Conservation (phyloP, 2,113 vertebrate genomes). For the Pteruthius melanotis region DNA sequence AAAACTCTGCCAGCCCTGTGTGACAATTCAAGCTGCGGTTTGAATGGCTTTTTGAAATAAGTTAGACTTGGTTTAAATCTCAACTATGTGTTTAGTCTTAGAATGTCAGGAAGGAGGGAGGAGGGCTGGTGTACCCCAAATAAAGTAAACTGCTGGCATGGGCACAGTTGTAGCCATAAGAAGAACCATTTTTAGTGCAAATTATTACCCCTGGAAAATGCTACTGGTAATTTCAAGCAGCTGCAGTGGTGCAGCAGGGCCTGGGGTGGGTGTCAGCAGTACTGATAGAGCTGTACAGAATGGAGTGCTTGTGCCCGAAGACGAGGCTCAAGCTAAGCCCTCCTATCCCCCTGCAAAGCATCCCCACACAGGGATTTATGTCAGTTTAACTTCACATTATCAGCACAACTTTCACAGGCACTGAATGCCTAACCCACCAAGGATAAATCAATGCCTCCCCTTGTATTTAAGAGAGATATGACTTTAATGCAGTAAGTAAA, state of each 20-base stretch:
- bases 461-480: conserved; percentile 53
- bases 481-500: conserved; percentile 59
- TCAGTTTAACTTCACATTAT: conserved; percentile 23
- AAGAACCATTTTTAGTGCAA: background rate
- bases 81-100: accelerated
- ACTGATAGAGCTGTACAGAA: background rate
- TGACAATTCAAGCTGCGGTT: background rate
- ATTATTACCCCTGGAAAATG: background rate
- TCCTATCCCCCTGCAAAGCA: background rate
- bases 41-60: background rate
- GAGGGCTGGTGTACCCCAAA: background rate
- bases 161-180: too few relatives aligned
- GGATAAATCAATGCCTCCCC: conserved; percentile 48
- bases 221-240: background rate
- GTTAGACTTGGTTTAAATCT: background rate
- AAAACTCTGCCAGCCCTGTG: background rate
- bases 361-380: conserved; percentile 46
- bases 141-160: accelerated
- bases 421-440: conserved; percentile 30
- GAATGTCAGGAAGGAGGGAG: background rate
- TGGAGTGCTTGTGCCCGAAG: background rate
- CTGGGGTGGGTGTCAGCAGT: background rate
- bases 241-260: accelerated
- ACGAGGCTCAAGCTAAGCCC: conserved; percentile 12
- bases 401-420: background rate